A percentile compares a stretch with the other conserved stretches of the same genome.
These are phyloP conservation scores for Halcyon senegalensis DNA, from an alignment of 2,113 vertebrate genomes.

Conservation along the genomic window DNA sequence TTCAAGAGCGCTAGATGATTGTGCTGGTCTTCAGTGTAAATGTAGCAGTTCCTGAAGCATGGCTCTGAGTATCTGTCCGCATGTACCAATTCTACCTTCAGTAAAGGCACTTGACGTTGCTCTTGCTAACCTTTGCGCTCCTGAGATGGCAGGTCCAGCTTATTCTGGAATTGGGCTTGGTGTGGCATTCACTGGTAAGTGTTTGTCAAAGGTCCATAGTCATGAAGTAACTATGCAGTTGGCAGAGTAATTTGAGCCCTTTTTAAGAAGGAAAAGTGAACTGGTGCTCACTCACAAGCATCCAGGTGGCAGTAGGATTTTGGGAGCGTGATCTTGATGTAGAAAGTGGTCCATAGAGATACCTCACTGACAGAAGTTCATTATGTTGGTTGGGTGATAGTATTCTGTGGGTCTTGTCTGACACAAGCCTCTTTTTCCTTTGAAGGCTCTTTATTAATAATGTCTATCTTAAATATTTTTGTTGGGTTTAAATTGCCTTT, in stretches of 20 bases:
- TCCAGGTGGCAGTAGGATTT: not conserved
- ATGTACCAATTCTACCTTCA: not conserved
- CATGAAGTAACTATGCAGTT: not conserved
- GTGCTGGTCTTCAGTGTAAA: not conserved
- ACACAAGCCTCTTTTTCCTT: not conserved
- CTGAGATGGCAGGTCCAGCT: not conserved
- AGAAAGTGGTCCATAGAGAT: not conserved
- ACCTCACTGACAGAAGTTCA: not conserved
- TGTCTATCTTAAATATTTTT: not conserved
- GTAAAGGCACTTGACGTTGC: not conserved
- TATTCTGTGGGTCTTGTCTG: not conserved
- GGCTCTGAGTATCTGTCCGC: not conserved
- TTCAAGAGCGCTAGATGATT: not conserved
- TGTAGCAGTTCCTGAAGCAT: not conserved
- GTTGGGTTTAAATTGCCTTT: not conserved
- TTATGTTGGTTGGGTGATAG: not conserved
- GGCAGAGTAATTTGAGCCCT: not conserved
- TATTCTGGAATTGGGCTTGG: not conserved
- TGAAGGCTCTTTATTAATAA: not conserved
- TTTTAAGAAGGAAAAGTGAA: not conserved
- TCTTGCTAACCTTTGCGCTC: not conserved
- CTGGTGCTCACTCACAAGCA: not conserved
- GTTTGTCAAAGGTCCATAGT: not conserved
- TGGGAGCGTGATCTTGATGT: not conserved
- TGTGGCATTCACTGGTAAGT: not conserved